Conservation (phyloP, 2,113 vertebrate species). For the Meleagris gallopavo region DNA sequence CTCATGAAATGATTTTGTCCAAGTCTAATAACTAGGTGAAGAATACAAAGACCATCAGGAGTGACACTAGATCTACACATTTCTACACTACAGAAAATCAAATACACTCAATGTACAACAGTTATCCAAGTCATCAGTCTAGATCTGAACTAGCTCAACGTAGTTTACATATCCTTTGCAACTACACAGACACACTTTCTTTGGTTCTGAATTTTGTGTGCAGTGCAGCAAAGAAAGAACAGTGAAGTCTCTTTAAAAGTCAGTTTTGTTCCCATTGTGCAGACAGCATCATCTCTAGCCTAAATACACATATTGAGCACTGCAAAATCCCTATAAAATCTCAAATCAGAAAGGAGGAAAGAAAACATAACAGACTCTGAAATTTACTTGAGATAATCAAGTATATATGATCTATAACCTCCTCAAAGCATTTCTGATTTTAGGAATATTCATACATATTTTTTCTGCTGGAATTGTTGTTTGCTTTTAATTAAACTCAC, state of each 20-base stretch:
- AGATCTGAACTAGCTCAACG: not conserved
- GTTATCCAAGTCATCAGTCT: not conserved
- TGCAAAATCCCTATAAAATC: not conserved
- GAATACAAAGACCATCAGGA: not conserved
- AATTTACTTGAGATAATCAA: not conserved
- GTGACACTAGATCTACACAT: not conserved
- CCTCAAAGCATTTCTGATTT: not conserved
- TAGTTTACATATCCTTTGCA: not conserved
- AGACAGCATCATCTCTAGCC: not conserved
- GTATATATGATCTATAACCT: not conserved
- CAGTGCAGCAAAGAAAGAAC: not conserved
- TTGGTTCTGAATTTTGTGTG: not conserved
- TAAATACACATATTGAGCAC: not conserved
- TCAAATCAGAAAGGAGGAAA: not conserved
- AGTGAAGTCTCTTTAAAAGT: not conserved
- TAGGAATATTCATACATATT: not conserved
- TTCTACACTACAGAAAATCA: not conserved
- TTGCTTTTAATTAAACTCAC: conserved; percentile 31
- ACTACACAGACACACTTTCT: not conserved
- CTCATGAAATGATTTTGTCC: not conserved
- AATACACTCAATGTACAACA: not conserved
- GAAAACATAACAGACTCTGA: not conserved
- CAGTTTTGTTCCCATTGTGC: not conserved
- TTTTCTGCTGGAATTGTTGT: not conserved
- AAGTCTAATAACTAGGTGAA: not conserved